Evolutionary conservation across 1,140 invertebrate species (phyloP).

Genomic region (Musca domestica): DNA sequence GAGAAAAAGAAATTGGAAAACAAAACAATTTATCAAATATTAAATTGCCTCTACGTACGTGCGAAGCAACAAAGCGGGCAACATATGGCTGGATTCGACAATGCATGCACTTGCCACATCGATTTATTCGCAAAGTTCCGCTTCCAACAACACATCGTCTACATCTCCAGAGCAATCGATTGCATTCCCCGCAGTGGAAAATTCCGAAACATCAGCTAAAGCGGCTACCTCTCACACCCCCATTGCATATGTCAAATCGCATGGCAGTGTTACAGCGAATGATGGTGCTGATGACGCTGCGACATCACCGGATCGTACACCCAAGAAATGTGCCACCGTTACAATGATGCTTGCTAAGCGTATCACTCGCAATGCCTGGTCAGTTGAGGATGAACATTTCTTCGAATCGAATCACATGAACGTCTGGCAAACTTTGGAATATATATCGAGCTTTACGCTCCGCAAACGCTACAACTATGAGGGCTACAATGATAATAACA

Average conservation of each 20-base stretch:
- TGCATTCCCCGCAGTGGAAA: not conserved
- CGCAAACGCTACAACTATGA: slow-evolving; percentile 50
- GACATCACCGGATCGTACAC: slow-evolving; percentile 18
- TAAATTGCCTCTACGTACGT: no score
- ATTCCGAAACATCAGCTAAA: not conserved
- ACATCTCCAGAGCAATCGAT: not conserved
- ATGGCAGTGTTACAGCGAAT: no score
- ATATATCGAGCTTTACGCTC: slow-evolving; percentile 41
- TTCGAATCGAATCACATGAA: slow-evolving; percentile 52
- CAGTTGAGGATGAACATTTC: slow-evolving; percentile 49
- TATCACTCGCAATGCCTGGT: slow-evolving; percentile 49
- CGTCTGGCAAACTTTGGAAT: slow-evolving; percentile 51
- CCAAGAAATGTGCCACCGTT: slow-evolving; percentile 39
- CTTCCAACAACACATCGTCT: not conserved
- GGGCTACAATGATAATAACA: slow-evolving; percentile 44
- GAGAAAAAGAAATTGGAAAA: not conserved
- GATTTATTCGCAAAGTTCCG: not conserved
- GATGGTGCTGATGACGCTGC: no score
- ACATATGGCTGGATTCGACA: no score
- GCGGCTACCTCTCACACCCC: not conserved
- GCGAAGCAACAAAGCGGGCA: no score
- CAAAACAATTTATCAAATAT: not conserved
- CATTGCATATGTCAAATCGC: not conserved
- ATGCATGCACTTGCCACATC: no score
- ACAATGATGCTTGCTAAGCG: slow-evolving; percentile 50